Conservation (phyloP, 2,797 vertebrate genomes). For the Poeciliopsis turneri region DNA sequence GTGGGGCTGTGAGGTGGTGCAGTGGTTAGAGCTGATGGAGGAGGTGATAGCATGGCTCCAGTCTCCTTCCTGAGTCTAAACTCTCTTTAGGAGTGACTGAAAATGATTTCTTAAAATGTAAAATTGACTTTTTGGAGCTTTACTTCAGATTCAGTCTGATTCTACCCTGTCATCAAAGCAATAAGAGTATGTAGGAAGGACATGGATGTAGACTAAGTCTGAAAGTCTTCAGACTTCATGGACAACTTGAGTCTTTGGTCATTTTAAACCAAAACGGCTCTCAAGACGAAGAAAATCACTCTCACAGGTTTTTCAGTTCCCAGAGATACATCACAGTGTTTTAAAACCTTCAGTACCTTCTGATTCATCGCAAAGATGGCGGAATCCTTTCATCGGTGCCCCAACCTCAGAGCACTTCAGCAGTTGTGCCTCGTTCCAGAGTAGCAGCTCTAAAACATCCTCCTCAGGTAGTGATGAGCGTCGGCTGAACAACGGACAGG, state of each 20-base stretch:
- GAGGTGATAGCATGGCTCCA: background rate
- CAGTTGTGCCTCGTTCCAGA: constrained; percentile 12
- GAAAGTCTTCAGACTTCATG: background rate
- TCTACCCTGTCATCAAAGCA: background rate
- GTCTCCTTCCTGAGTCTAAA: background rate
- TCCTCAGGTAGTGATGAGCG: background rate
- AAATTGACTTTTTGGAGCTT: too few relatives aligned
- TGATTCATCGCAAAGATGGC: background rate
- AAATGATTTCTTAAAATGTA: background rate
- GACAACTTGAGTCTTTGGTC: background rate
- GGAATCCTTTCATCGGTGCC: background rate
- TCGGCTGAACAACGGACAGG: constrained; percentile 27
- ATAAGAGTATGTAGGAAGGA: background rate
- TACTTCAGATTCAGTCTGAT: too few relatives aligned
- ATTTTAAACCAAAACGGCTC: background rate
- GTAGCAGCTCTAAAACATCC: constrained; percentile 15
- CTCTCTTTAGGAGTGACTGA: background rate
- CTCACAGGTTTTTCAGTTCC: background rate
- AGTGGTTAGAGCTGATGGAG: background rate
- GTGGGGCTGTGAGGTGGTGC: background rate
- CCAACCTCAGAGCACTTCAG: background rate
- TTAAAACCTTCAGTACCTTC: background rate
- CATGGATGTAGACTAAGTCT: background rate
- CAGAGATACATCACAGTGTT: background rate
- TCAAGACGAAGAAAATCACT: background rate